Conservation (phyloP, 2,113 vertebrate genomes). For the Hypanus sabinus region DNA sequence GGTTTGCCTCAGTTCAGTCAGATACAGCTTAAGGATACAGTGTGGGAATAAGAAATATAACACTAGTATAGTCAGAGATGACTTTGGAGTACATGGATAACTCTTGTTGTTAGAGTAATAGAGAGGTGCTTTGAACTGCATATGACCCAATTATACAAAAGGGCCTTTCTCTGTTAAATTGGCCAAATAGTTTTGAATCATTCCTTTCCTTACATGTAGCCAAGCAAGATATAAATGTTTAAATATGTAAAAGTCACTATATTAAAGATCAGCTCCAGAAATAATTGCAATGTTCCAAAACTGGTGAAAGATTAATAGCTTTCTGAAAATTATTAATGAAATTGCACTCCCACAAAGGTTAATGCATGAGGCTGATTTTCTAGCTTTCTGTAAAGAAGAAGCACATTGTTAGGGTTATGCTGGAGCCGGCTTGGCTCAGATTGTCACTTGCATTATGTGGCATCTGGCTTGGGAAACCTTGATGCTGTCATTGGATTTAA, state of each 20-base stretch:
- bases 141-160: conserved; percentile 17
- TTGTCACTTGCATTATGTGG: background rate
- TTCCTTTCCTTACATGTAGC: background rate
- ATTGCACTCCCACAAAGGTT: background rate
- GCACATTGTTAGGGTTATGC: background rate
- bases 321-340: background rate
- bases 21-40: background rate
- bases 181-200: background rate
- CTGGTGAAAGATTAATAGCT: background rate
- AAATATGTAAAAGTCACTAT: background rate
- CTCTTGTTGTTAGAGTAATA: conserved; percentile 24
- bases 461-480: background rate
- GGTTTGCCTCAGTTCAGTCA: conserved; percentile 5
- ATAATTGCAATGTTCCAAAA: background rate
- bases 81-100: conserved; percentile 6
- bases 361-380: background rate
- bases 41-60: conserved; percentile 28
- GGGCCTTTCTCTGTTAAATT: conserved; percentile 22
- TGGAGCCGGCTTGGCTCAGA: background rate
- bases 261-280: background rate
- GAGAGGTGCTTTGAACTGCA: conserved; percentile 14
- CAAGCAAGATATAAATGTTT: conserved; percentile 2
- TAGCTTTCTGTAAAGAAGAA: background rate
- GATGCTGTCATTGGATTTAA: background rate
- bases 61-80: background rate